Evolutionary conservation across 1,140 invertebrate genomes (phyloP), one percentile per base, ranked within the genome.

Genomic region (Procambarus clarkii): DNA sequence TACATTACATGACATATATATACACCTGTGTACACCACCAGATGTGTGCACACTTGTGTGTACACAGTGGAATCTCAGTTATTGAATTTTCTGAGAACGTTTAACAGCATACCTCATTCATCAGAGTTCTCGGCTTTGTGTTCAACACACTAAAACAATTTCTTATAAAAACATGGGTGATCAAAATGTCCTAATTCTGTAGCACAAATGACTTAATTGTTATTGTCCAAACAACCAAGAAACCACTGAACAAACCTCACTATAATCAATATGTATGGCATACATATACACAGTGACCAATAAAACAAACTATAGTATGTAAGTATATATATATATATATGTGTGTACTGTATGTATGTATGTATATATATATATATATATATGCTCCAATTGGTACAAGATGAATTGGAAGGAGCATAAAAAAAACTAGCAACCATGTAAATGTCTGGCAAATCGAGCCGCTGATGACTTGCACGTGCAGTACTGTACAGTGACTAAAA

Each of bases 11-110:
- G 34, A 34, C 34, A 34, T 34, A 34, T 34, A 34, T 34, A 34
- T 34, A 34, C 34, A 34, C 34, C 34, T 34, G 46, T 85, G 82
- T 71, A 71, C 82, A 85, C 82, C 48, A 71, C 45, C 18, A 71
- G 34, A 15, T 15, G 18, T 74, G 82, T 48, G 64, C 48, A 54
- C 79, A 80, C 48, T 7, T 58, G 64, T 45, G 64, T 85, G 64
- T 85, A 85, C 82, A 85, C 82, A 85, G 58, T 85, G 82, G 82
- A 85, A 85, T 85, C 82, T 85, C 82, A 85, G 82, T 85, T 85
- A 85, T 85, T 50, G 54, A 64, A 85, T 85, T 85, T 69, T 85
- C 82, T 74, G 82, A 85, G 60, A 85, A 45, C 60, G 74, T 71
- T 71, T 24, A 64, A 60, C 64, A 69, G 82, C 82, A 85, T 46